Percentiles rank a stretch among this genome's conserved stretches.
phyloP scores from a whole-genome alignment of 37 sponge, comb jelly and placozoan genomes.

The Oscarella lobularis region DNA sequence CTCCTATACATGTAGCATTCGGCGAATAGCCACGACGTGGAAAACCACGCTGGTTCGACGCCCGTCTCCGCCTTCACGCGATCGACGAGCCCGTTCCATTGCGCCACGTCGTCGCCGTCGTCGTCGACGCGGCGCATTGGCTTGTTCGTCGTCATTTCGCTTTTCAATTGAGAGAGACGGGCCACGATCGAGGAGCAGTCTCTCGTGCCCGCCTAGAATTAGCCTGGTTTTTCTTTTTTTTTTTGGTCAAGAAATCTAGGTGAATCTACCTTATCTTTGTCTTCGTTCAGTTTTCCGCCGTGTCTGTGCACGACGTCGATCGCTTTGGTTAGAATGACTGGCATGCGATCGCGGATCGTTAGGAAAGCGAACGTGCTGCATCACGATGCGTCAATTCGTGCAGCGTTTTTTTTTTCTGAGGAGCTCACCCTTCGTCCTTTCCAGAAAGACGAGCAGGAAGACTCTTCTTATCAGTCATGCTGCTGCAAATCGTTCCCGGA shows the following conservation, averaged over 20 bases:
- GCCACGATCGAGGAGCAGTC: slow-evolving; percentile 6
- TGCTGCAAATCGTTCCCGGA: too few species aligned
- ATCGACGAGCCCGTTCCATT: slow-evolving; percentile 51
- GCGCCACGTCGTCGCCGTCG: slow-evolving; percentile 39
- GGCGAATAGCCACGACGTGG: slow-evolving; percentile 83
- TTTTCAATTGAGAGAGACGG: slow-evolving; percentile 68
- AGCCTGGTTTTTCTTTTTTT: too few species aligned
- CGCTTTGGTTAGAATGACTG: slow-evolving; percentile 70
- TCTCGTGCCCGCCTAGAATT: neutral
- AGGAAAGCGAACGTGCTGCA: slow-evolving; percentile 80
- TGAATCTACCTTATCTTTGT: slow-evolving; percentile 5
- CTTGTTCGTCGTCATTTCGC: slow-evolving; percentile 82
- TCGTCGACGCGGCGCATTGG: slow-evolving; percentile 21
- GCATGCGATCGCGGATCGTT: slow-evolving; percentile 85
- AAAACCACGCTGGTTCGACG: slow-evolving; percentile 61
- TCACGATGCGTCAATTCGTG: too few species aligned
- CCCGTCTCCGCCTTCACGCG: slow-evolving; percentile 17
- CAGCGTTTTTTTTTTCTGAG: too few species aligned
- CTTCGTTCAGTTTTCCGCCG: neutral
- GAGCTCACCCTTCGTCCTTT: neutral
- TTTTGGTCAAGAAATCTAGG: too few species aligned
- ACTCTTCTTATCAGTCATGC: too few species aligned
- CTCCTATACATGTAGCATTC: slow-evolving; percentile 98
- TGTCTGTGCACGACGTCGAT: slow-evolving; percentile 37
- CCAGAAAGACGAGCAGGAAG: neutral